These are phyloP conservation scores for Phasianus colchicus DNA, from an alignment of 2,113 vertebrate genomes.

Conservation along the genomic window DNA sequence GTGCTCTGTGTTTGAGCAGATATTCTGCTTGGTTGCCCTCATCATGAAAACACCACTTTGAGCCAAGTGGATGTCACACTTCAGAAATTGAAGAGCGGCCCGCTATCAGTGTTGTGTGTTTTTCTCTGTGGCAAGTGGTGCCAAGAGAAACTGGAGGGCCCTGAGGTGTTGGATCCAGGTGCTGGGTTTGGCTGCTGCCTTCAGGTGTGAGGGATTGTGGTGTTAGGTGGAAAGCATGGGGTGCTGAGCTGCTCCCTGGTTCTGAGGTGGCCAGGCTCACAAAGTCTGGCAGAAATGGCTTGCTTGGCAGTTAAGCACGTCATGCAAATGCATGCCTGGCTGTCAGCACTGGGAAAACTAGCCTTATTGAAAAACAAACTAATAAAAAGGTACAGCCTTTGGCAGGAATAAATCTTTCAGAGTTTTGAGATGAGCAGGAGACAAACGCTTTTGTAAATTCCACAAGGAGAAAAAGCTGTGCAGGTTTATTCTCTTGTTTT, in stretches of 20 bases:
- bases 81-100: background rate
- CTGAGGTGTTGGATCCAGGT: background rate
- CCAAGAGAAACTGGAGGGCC: background rate
- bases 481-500: background rate
- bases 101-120: accelerated
- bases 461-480: background rate
- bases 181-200: background rate
- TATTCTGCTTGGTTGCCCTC: background rate
- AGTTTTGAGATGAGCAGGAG: background rate
- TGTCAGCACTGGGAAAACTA: background rate
- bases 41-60: background rate
- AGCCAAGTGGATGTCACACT: background rate
- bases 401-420: background rate
- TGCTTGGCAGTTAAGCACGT: background rate
- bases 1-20: background rate
- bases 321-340: background rate
- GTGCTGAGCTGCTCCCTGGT: background rate
- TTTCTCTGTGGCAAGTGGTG: background rate
- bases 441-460: background rate
- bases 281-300: background rate
- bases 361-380: background rate
- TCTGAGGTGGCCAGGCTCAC: background rate
- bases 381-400: background rate
- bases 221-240: background rate
- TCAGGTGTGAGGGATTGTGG: accelerated